A percentile compares a stretch with the other conserved stretches of the same genome.
Conservation (phyloP, 2,888 invertebrate species). For the Lasiommata megera region DNA sequence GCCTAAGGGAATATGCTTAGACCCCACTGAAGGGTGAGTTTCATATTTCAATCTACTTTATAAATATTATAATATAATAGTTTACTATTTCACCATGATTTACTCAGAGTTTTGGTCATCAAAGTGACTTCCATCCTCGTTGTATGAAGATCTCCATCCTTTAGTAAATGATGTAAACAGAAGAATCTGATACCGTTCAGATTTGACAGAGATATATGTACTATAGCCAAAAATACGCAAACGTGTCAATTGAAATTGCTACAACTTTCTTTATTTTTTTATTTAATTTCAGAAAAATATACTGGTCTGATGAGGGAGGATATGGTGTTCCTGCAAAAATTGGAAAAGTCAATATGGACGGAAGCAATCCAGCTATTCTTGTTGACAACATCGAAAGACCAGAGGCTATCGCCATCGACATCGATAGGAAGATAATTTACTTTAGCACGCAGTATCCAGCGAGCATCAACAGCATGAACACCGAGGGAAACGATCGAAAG, state of each 20-base stretch:
- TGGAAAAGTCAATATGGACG: slow-evolving; percentile 96
- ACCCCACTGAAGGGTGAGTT: slow-evolving; percentile 94
- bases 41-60: not conserved
- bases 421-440: slow-evolving; percentile 91
- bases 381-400: slow-evolving; percentile 87
- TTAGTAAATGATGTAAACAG: too few species aligned
- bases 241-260: too few species aligned
- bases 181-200: too few species aligned
- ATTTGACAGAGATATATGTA: too few species aligned
- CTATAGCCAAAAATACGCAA: too few species aligned
- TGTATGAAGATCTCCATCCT: too few species aligned
- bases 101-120: too few species aligned
- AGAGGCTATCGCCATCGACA: slow-evolving; percentile 92
- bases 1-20: slow-evolving; percentile 93
- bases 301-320: slow-evolving; percentile 98
- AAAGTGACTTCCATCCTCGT: too few species aligned
- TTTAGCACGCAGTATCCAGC: slow-evolving; percentile 91
- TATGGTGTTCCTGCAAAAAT: slow-evolving; percentile 94
- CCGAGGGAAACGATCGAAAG: slow-evolving; percentile 86
- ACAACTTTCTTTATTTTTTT: too few species aligned
- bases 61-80: too few species aligned
- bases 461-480: slow-evolving; percentile 85
- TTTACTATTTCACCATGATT: too few species aligned
- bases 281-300: slow-evolving; percentile 84
- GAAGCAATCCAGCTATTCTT: slow-evolving; percentile 88